Percentiles rank a stretch among this genome's conserved stretches.
Evolutionary conservation across 1,140 invertebrate species (phyloP).

Genomic region (Bombus fervidus): DNA sequence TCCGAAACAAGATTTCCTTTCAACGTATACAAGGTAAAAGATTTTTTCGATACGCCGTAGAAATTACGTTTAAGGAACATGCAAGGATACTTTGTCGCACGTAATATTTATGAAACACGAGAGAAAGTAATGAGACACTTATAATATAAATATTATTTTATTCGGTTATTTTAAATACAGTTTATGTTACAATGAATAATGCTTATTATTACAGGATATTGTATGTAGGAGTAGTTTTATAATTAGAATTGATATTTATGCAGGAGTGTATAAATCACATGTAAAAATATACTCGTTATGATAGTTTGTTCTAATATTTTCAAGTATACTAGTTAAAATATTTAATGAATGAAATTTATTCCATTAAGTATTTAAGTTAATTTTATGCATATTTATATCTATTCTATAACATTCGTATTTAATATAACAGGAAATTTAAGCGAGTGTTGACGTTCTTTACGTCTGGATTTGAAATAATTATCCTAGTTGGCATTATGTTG

Average conservation of each 20-base stretch:
- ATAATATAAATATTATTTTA: not conserved
- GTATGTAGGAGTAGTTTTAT: no score
- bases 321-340: not conserved
- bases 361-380: no score
- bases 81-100: not conserved
- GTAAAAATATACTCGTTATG: not conserved
- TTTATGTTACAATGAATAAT: no score
- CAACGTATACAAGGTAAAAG: not conserved
- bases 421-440: not conserved
- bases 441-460: not conserved
- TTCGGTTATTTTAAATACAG: not conserved
- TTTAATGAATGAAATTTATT: not conserved
- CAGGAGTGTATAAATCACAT: not conserved
- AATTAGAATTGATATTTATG: not conserved
- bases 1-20: not conserved
- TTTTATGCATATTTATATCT: not conserved
- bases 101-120: not conserved
- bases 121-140: not conserved
- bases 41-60: not conserved
- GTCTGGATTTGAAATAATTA: not conserved
- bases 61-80: not conserved
- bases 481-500: constrained; percentile 9
- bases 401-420: not conserved
- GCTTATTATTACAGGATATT: no score
- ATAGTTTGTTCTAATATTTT: not conserved